Conservation (phyloP, 2,113 vertebrate genomes). For the Halcyon malimbica region DNA sequence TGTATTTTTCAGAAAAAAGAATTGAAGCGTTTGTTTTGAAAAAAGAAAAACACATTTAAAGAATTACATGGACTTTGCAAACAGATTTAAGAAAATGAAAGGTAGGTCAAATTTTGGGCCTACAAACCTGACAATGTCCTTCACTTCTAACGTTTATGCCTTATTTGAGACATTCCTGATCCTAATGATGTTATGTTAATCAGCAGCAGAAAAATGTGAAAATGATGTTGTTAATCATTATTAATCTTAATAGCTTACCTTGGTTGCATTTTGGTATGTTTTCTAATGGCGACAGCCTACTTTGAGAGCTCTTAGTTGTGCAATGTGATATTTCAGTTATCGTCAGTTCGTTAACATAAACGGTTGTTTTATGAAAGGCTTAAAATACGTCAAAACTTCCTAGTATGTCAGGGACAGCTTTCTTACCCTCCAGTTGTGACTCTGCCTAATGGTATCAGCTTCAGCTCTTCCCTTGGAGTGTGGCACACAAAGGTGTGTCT, state of each 20-base stretch:
- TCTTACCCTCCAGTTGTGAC: neutral
- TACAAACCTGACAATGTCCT: constrained; percentile 20
- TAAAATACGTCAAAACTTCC: neutral
- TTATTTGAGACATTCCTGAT: neutral
- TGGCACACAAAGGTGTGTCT: neutral
- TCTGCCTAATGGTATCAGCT: neutral
- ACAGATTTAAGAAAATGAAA: constrained; percentile 68
- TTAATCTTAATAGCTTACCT: neutral
- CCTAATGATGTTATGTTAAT: neutral
- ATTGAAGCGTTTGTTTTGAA: constrained; percentile 66
- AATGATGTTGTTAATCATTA: neutral
- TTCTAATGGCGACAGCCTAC: fast-evolving
- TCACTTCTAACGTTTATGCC: neutral
- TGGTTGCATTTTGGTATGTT: neutral
- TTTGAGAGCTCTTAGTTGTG: neutral
- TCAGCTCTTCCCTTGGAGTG: neutral
- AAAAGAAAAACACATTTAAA: constrained; percentile 59
- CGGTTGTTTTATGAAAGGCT: neutral
- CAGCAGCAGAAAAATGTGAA: neutral
- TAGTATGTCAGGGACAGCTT: neutral
- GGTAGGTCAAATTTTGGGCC: constrained; percentile 60
- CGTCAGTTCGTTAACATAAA: neutral
- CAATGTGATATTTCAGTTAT: neutral
- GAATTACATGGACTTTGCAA: constrained; percentile 65
- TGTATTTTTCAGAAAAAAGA: constrained; percentile 69